phyloP scores from a whole-genome alignment of 2,888 invertebrate species.

The Ophion costatus region DNA sequence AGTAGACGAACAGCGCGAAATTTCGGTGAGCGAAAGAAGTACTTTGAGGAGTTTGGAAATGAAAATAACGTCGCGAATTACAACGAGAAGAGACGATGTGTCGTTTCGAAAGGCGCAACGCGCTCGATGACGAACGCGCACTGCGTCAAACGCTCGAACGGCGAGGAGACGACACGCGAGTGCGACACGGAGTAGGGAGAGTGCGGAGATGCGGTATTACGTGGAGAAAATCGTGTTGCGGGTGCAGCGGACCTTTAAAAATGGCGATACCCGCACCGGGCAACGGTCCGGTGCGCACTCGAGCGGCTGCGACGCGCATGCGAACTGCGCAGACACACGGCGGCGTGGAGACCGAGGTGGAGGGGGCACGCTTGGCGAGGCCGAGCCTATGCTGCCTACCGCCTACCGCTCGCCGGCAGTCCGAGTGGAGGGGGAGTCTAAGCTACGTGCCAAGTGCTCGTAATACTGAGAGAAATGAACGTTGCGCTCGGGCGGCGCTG shows the following conservation, averaged over 20 bases:
- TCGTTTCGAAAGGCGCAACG: not conserved
- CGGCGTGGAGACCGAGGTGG: not conserved
- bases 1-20: not conserved
- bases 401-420: no score
- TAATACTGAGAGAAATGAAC: no score
- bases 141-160: slow-evolving; percentile 38
- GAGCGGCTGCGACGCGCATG: slow-evolving; percentile 34
- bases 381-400: not conserved
- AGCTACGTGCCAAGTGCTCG: no score
- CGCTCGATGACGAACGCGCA: slow-evolving; percentile 29
- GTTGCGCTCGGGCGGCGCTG: no score
- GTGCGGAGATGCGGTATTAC: not conserved
- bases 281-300: slow-evolving; percentile 13
- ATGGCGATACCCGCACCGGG: slow-evolving; percentile 60
- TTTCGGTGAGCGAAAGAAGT: not conserved
- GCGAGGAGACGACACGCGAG: slow-evolving; percentile 2
- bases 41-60: not conserved
- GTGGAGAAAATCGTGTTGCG: slow-evolving; percentile 53
- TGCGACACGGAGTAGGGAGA: not conserved
- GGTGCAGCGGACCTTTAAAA: slow-evolving; percentile 64
- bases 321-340: not conserved
- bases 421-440: no score
- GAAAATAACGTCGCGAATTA: not conserved
- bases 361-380: not conserved
- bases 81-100: not conserved